A percentile compares a stretch with the other conserved stretches of the same genome.
These are phyloP conservation scores for Incurvaria masculella DNA, from an alignment of 2,888 invertebrate species.

Conservation along the genomic window DNA sequence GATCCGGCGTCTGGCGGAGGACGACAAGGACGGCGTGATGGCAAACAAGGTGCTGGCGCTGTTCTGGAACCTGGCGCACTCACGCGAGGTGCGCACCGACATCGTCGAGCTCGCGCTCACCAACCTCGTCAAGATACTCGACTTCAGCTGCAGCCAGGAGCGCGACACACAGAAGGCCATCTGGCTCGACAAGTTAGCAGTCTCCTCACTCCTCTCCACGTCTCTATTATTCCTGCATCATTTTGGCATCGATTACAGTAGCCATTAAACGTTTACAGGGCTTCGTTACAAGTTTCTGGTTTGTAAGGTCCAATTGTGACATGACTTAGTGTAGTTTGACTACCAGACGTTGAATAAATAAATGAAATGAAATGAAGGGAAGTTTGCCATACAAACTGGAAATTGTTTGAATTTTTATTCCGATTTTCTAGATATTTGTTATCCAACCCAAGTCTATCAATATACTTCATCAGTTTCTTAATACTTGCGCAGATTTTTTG, in stretches of 20 bases:
- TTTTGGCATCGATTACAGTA: not conserved
- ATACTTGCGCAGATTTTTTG: too few relatives aligned
- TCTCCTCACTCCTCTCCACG: not conserved
- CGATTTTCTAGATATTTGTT: too few relatives aligned
- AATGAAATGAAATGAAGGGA: too few relatives aligned
- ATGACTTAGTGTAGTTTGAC: too few relatives aligned
- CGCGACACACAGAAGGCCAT: conserved; percentile 93
- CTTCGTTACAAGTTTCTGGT: too few relatives aligned
- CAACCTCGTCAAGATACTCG: conserved; percentile 95
- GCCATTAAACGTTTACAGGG: not conserved
- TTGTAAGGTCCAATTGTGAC: not conserved
- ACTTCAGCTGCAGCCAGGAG: conserved; percentile 97
- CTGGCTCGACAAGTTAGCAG: conserved; percentile 80
- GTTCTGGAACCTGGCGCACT: conserved; percentile 96
- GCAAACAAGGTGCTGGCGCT: conserved; percentile 93
- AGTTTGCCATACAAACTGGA: not conserved
- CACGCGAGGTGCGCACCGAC: conserved; percentile 94
- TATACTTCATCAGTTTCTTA: too few relatives aligned
- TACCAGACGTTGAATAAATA: too few relatives aligned
- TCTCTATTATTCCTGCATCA: not conserved
- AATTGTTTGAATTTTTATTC: not conserved
- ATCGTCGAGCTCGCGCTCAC: conserved; percentile 95
- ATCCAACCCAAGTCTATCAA: too few relatives aligned
- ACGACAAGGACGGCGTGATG: conserved; percentile 99
- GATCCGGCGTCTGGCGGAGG: conserved; percentile 92